Base-by-base conservation (phyloP, 2,888 invertebrate genomes). In the Clunio marinus region DNA sequence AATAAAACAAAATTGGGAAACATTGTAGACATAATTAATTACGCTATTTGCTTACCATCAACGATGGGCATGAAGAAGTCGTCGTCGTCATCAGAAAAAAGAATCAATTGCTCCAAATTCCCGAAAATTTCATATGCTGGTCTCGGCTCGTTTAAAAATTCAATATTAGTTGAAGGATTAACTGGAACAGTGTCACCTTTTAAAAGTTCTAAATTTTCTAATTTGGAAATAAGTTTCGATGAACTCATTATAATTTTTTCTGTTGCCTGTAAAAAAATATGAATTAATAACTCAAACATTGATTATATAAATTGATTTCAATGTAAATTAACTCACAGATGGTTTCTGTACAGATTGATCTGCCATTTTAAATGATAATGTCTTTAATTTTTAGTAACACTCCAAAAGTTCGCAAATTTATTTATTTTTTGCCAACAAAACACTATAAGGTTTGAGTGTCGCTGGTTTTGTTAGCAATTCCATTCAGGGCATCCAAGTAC, bases 221-320 rank as follows among this genome's bases (percentile, higher is more conserved):
- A 77, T 45, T 87, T 82, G 69, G 85, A 86, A 67, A 88, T 84
- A 72, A 88, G 86, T 76, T 88, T 86, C 2, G 88, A 87, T 63
- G 88, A 27, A 20, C 24, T 27, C 15, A 5, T 20, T 10, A 65
- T 65, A 10, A 65, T 65, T n/a, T 65, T 65, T 65, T 65, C 63
- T 25, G 37, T 35, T 24, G 35, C 63, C 63, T 65, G 17, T 24
- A 24, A 27, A 13, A 2, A 58, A 24, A 58, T 4, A 15, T 3
- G 25, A 58, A 2, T 58, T 58, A 58, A n/a, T 24, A 10, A 45
- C 13, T n/a, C n/a, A n/a, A n/a, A n/a, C n/a, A 10, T 35, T 35
- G 8, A 35, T 46, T 7, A 22, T 51, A 51, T 22, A 51, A 35
- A 8, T 2, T 51, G 51, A 24, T n/a, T n/a, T 45, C 58, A 57